A percentile compares a stretch with the other conserved stretches of the same genome.
Conservation (phyloP, 2,113 vertebrate genomes). For the Thunnus maccoyii region DNA sequence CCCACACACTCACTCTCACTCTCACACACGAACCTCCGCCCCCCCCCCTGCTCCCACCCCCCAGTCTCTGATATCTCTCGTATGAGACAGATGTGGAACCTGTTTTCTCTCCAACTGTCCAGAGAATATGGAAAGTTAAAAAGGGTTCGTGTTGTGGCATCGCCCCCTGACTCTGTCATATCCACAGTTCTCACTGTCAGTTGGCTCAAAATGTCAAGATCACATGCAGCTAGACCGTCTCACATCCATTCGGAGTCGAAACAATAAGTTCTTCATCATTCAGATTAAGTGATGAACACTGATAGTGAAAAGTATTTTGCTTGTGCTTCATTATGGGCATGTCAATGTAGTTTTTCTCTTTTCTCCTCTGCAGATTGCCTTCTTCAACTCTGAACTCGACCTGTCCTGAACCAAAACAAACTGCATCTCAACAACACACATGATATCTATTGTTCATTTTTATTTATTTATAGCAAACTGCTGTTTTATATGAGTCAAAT, state of each 20-base stretch:
- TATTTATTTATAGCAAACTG: constrained; percentile 68
- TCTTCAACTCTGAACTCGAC: constrained; percentile 52
- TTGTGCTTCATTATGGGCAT: neutral
- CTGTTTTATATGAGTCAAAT: constrained; percentile 74
- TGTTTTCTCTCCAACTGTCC: constrained; percentile 81
- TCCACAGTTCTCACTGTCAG: constrained; percentile 52
- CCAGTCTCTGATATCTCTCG: constrained; percentile 71
- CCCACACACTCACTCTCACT: constrained; percentile 54
- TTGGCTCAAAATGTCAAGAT: constrained; percentile 46
- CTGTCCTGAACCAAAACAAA: constrained; percentile 56
- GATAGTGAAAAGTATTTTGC: neutral
- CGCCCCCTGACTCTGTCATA: constrained; percentile 61
- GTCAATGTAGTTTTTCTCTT: constrained; percentile 12
- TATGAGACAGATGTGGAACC: constrained; percentile 86
- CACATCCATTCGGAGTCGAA: constrained; percentile 10
- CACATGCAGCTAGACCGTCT: constrained; percentile 10
- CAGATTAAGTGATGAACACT: neutral
- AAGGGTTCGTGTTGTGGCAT: constrained; percentile 57
- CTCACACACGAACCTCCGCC: constrained; percentile 44
- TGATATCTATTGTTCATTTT: constrained; percentile 57
- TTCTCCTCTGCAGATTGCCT: constrained; percentile 70
- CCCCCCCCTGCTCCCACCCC: constrained; percentile 10
- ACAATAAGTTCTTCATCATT: neutral
- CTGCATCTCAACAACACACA: constrained; percentile 21
- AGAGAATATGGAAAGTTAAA: constrained; percentile 77